phyloP scores from a whole-genome alignment of 2,888 invertebrate species.

The Catocala fraxini region DNA sequence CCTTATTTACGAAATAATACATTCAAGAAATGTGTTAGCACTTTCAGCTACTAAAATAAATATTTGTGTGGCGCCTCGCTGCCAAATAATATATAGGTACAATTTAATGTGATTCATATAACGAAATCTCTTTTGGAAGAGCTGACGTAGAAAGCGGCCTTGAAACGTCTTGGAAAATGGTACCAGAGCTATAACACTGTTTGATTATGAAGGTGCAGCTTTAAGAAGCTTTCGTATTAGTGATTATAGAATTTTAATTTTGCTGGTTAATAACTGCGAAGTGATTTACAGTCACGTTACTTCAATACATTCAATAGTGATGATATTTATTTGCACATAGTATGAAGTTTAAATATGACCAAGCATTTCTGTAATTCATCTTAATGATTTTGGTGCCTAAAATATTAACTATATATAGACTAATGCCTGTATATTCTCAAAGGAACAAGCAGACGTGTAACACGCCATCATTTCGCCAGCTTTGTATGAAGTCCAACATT shows the following conservation, averaged over 20 bases:
- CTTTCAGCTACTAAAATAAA: conserved; percentile 27
- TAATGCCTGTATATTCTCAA: too few species aligned
- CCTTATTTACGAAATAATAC: not conserved
- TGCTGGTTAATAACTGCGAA: not conserved
- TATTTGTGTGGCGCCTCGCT: conserved; percentile 25
- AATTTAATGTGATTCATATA: conserved; percentile 36
- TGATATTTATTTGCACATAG: too few species aligned
- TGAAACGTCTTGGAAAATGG: conserved; percentile 20
- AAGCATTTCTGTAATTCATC: too few species aligned
- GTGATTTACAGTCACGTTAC: too few species aligned
- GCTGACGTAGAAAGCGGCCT: conserved; percentile 42
- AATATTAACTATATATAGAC: too few species aligned
- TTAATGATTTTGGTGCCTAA: too few species aligned
- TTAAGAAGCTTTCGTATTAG: not conserved
- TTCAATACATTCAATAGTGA: too few species aligned
- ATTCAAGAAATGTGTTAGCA: conserved; percentile 6
- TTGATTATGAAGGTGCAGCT: not conserved
- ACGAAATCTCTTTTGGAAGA: conserved; percentile 23
- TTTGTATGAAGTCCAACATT: too few species aligned
- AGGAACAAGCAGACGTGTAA: too few species aligned
- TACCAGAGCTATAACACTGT: not conserved
- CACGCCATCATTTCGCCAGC: too few species aligned
- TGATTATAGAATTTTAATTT: not conserved
- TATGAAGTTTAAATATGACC: too few species aligned
- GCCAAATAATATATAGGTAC: conserved; percentile 24